phyloP scores from a whole-genome alignment of 2,888 invertebrate genomes.

The Oeneis ivallda region DNA sequence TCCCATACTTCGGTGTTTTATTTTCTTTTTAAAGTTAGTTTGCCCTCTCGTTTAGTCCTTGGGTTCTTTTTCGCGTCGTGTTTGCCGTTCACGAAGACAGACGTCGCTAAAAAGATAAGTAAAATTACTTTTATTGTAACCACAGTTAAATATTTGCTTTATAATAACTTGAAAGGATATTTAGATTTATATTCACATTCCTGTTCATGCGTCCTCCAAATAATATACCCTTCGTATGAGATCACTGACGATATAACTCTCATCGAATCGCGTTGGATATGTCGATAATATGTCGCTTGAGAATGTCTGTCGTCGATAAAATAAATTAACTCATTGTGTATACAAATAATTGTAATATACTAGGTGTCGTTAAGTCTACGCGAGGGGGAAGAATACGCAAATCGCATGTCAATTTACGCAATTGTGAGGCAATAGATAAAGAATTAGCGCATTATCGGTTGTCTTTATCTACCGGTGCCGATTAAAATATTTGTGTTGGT shows the following conservation, averaged over 20 bases:
- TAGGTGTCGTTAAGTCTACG: background rate
- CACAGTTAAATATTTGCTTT: slow-evolving; percentile 38
- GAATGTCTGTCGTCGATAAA: slow-evolving; percentile 6
- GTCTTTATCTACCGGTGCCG: slow-evolving; percentile 15
- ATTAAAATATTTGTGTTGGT: slow-evolving; percentile 26
- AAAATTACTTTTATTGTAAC: slow-evolving; percentile 60
- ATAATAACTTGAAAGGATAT: slow-evolving; percentile 35
- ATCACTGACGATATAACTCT: slow-evolving; percentile 19
- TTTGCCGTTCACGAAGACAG: slow-evolving; percentile 51
- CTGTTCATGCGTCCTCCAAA: slow-evolving; percentile 23
- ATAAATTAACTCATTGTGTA: slow-evolving; percentile 6
- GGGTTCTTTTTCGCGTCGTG: slow-evolving; percentile 55
- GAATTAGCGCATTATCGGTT: slow-evolving; percentile 37
- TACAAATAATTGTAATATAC: background rate
- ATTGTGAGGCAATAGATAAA: slow-evolving; percentile 26
- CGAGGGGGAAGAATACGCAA: background rate
- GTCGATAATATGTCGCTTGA: slow-evolving; percentile 9
- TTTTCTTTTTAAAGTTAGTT: slow-evolving; percentile 55
- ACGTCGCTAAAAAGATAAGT: slow-evolving; percentile 60
- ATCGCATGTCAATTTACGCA: slow-evolving; percentile 32
- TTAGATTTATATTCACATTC: slow-evolving; percentile 17
- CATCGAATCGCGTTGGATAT: slow-evolving; percentile 10
- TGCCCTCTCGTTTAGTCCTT: slow-evolving; percentile 65
- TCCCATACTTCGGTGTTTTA: slow-evolving; percentile 57
- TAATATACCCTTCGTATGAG: slow-evolving; percentile 11